Base-by-base conservation (phyloP, 2,888 invertebrate species). In the Anthophora plumipes region DNA sequence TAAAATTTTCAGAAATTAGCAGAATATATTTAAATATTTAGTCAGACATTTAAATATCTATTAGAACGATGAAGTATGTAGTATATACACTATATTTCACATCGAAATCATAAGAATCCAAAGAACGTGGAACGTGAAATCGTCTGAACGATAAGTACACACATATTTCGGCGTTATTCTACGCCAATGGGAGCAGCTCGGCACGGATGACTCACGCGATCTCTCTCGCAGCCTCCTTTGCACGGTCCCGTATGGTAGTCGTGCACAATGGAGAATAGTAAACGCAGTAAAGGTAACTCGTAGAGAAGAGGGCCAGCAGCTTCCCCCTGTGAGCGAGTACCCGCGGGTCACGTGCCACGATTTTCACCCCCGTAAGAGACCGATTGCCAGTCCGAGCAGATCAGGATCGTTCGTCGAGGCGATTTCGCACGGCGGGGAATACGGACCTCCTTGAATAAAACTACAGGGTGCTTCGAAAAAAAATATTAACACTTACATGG, bases 251-350 rank as follows among this genome's bases (percentile, higher is more conserved):
- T 88, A 90, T 87, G 87, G 89, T 82, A 88, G 84, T 80, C 86
- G 37, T 83, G 80, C 83, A 89, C 87, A 85, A 90, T 88, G 80
- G 86, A 87, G 89, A 89, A 91, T 88, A 85, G 90, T 85, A 89
- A 91, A 90, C 86, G 88, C 88, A 84, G 89, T 88, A 89, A 90
- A 91, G 91, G 90, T 91, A 90, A 90, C 89, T 90, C 86, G 82
- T 80, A 86, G 84, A 77, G 86, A 85, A 41, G 75, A 85, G 81
- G 79, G 79, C 83, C 74, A 73, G 78, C 74, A 73, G 78, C 66
- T 79, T 80, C 82, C 84, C 79, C 78, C 75, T 80, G 74, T 80
- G 75, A 74, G 74, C 76, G 80, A 79, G 83, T 85, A 83, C 85
- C 85, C 88, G 87, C 85, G 84, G 85, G 89, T 80, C 89, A 89